Conservation (phyloP, 2,113 vertebrate genomes). For the Notothenia coriiceps region DNA sequence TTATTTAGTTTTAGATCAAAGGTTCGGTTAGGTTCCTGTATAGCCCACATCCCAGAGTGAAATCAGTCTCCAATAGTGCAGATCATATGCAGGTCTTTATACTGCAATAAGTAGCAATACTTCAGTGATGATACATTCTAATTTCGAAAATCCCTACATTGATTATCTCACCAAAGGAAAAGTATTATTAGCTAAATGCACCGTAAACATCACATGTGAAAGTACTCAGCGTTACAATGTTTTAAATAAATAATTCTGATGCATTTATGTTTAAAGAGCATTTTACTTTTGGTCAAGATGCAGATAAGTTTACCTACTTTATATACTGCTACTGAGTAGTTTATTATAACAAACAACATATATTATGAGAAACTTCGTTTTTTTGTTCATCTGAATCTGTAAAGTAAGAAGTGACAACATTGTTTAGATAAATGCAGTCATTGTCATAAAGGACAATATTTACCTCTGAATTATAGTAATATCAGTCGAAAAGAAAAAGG, state of each 20-base stretch:
- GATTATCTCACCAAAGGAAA: not conserved
- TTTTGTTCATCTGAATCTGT: not conserved
- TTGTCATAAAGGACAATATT: not conserved
- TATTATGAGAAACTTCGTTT: not conserved
- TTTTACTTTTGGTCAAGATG: not conserved
- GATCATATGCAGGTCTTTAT: not conserved
- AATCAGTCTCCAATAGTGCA: not conserved
- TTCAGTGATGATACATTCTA: not conserved
- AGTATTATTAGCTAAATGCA: not conserved
- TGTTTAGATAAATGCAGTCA: not conserved
- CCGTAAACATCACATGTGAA: not conserved
- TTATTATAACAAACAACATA: not conserved
- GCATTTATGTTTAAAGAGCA: not conserved
- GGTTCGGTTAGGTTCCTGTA: not conserved
- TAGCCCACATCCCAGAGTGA: not conserved
- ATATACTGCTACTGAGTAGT: too few species aligned
- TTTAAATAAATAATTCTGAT: not conserved
- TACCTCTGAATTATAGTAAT: not conserved
- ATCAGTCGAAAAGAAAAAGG: not conserved
- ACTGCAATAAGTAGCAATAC: not conserved
- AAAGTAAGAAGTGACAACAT: not conserved
- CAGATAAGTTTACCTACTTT: not conserved
- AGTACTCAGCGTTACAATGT: not conserved
- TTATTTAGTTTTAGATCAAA: constrained; percentile 27
- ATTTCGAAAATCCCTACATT: not conserved